A percentile compares a stretch with the other conserved stretches of the same genome.
Evolutionary conservation across 2,797 vertebrate species (phyloP).

Genomic region (Macropodus opercularis): DNA sequence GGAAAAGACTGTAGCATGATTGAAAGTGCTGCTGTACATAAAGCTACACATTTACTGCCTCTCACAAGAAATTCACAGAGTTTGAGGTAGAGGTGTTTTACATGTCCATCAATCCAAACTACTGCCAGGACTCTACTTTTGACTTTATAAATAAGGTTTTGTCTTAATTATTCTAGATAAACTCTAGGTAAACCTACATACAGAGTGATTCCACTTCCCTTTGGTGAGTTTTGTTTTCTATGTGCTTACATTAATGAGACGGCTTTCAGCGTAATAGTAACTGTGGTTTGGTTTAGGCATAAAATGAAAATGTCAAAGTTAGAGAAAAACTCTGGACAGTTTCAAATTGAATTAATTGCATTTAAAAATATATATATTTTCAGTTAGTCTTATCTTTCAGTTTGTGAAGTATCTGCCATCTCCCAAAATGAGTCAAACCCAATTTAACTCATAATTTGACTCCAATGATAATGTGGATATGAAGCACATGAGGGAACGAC

Average conservation of each 20-base stretch:
- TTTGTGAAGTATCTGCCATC: background rate
- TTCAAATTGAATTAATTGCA: too few relatives aligned
- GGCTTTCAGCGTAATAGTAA: background rate
- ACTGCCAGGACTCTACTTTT: background rate
- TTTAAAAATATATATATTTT: too few relatives aligned
- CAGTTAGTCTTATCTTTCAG: background rate
- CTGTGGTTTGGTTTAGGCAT: background rate
- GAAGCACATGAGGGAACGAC: slow-evolving; percentile 10
- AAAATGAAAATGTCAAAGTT: background rate
- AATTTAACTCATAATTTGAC: slow-evolving; percentile 3
- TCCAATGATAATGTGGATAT: slow-evolving; percentile 22
- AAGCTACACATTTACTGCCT: slow-evolving; percentile 32
- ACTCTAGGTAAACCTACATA: background rate
- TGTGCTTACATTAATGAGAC: too few relatives aligned
- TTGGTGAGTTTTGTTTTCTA: too few relatives aligned
- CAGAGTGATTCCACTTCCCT: background rate
- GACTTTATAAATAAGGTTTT: too few relatives aligned
- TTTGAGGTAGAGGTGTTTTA: background rate
- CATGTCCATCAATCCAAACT: slow-evolving; percentile 5
- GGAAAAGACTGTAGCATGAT: slow-evolving; percentile 24
- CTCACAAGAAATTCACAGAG: slow-evolving; percentile 17
- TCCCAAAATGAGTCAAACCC: slow-evolving; percentile 13
- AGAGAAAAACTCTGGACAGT: background rate
- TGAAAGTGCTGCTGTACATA: slow-evolving; percentile 51
- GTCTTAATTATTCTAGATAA: background rate